phyloP scores from a whole-genome alignment of 2,888 invertebrate genomes.

The Rapana venosa region DNA sequence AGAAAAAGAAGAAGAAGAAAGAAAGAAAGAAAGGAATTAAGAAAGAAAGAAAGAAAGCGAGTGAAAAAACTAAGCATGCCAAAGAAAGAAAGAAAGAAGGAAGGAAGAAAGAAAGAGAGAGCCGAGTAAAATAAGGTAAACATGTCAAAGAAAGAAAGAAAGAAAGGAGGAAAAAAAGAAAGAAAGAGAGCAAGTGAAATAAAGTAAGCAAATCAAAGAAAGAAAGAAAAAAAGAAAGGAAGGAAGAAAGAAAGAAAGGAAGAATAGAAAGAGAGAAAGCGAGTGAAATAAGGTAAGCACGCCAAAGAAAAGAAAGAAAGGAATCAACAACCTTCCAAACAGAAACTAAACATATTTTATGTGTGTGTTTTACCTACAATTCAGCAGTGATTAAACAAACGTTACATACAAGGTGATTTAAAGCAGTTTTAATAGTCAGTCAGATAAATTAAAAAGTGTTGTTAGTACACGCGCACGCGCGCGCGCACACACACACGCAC shows the following conservation, averaged over 20 bases:
- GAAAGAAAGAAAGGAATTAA: neutral
- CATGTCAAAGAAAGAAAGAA: neutral
- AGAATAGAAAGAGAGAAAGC: neutral
- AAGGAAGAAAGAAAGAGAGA: neutral
- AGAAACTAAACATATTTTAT: neutral
- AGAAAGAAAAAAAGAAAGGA: neutral
- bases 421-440: neutral
- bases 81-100: neutral
- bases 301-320: neutral
- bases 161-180: neutral
- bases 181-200: too few relatives aligned
- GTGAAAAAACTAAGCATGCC: neutral
- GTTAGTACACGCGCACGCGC: neutral
- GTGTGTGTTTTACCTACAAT: neutral
- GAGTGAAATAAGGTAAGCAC: neutral
- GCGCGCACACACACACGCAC: slow-evolving; percentile 13
- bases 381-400: neutral
- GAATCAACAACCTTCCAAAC: neutral
- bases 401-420: neutral
- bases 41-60: neutral
- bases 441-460: too few relatives aligned
- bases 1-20: too few relatives aligned
- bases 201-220: neutral
- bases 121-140: neutral
- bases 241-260: neutral